These are phyloP conservation scores for Condylura cristata DNA, from an alignment of 2,113 vertebrate species.

Conservation along the genomic window DNA sequence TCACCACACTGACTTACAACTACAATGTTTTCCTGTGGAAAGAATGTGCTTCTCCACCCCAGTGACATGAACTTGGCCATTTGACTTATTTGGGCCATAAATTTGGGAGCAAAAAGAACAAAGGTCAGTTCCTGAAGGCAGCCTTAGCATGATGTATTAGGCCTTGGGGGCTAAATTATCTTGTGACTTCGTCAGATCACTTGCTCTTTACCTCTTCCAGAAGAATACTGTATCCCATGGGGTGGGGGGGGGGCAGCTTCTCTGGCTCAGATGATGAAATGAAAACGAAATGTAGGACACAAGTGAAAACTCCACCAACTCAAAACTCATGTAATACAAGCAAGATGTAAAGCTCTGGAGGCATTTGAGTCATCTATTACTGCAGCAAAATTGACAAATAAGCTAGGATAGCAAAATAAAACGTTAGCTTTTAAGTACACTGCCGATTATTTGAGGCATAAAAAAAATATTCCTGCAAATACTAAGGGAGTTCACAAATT, in stretches of 20 bases:
- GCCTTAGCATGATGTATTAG: neutral
- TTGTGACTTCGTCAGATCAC: neutral
- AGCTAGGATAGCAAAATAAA: neutral
- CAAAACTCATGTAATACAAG: neutral
- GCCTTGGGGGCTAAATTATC: neutral
- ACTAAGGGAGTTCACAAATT: neutral
- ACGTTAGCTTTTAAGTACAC: neutral
- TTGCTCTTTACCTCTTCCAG: neutral
- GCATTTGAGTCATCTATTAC: neutral
- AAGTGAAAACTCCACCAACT: neutral
- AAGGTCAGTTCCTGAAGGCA: neutral
- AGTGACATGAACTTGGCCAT: neutral
- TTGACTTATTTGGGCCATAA: neutral
- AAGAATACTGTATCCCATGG: neutral
- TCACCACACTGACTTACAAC: neutral
- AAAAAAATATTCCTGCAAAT: neutral
- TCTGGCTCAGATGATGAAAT: neutral
- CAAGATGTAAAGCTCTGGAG: neutral
- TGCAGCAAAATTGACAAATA: neutral
- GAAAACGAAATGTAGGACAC: neutral
- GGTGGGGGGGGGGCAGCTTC: too few species aligned
- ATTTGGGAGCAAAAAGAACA: neutral
- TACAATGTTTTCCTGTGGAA: neutral
- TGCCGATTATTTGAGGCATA: neutral
- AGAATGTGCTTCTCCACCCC: neutral